Base-by-base conservation (phyloP, 2,888 invertebrate species). In the Drosophila gaucha region DNA sequence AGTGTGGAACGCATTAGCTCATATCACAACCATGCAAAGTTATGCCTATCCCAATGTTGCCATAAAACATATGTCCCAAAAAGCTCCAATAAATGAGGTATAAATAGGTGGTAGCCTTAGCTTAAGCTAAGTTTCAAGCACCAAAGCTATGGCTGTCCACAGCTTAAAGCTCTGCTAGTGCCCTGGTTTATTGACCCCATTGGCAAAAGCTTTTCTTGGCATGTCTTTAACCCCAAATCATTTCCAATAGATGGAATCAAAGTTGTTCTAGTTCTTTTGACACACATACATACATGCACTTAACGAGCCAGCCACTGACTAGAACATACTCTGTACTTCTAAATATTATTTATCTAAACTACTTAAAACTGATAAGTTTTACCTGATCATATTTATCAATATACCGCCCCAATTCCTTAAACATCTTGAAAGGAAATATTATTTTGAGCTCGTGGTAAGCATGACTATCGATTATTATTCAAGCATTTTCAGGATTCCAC, bases 151-250 rank as follows among this genome's bases (percentile, higher is more conserved):
- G 1, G 1, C 5, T 2, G 10, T 31, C 3, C n/a, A 2, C 0
- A 10, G 36, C 41, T 47, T 51, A 22, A 3, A 28, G 14, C 35
- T 20, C 9, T 9, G 16, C 16, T 9, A 6, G 9, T 67, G 69
- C 38, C 49, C 69, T 51, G 35, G 72, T 74, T 74, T 74, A 52
- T 72, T 72, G 69, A 74, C 72, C 72, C 58, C 38, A 35, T 58
- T 73, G 46, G 0, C 16, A 35, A 28, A 41, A 62, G 60, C 39
- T 46, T 16, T 20, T 6, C 24, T 39, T 41, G 10, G 10, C 43
- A n/a, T 30, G 44, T 33, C 67, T 60, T 43, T 44, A 38, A 52
- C 54, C 67, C 67, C 67, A 49, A 47, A 36, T 16, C 24, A 41
- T 18, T 64, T 36, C 33, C 50, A 50, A 46, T 51, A 52, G 31